Base-by-base conservation (phyloP, 92 coral and sea anemone species). In the Palythoa grandiflora region DNA sequence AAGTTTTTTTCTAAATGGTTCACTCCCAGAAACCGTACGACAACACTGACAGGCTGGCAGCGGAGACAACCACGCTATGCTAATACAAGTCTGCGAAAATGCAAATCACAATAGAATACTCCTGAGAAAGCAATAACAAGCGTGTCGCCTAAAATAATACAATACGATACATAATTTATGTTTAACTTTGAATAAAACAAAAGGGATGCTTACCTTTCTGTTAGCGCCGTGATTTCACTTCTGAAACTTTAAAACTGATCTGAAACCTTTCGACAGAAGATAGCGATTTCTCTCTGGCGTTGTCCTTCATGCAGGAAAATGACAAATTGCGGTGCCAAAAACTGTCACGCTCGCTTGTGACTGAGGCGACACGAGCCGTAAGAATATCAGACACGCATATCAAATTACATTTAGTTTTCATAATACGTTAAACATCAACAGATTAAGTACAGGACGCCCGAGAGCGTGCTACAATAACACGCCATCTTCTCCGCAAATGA, bases 31-130 rank as follows among this genome's bases (percentile, higher is more conserved):
- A 80, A 68, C 7, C 7, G 7, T 40, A 66, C 86, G 75, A 66
- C 86, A 65, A 52, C 75, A 9, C 20, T 68, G 40, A 47, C 86
- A 44, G 38, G 73, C 74, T 20, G 38, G 73, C 74, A 47, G 38
- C 52, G 14, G 71, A 63, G 75, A 65, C 47, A 28, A 81, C 86
- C 86, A 66, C 86, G 75, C 71, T 81, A 81, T 81, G 86, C 86
- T 81, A 81, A 81, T 81, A 81, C 86, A 52, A 8, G 86, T 81
- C 75, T 55, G 3, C 71, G 54, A 81, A 81, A 81, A 81, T 81
- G 86, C 86, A 81, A 81, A 81, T 81, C 71, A 20, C 74, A 81
- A 81, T 81, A 65, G 86, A 81, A 65, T 47, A 81, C 74, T 65
- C 75, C 39, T 17, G 40, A 20, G 75, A 66, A 8, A 81, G 52